A percentile compares a stretch with the other conserved stretches of the same genome.
Evolutionary conservation across 2,888 invertebrate species (phyloP).

Genomic region (Amiota mariae): DNA sequence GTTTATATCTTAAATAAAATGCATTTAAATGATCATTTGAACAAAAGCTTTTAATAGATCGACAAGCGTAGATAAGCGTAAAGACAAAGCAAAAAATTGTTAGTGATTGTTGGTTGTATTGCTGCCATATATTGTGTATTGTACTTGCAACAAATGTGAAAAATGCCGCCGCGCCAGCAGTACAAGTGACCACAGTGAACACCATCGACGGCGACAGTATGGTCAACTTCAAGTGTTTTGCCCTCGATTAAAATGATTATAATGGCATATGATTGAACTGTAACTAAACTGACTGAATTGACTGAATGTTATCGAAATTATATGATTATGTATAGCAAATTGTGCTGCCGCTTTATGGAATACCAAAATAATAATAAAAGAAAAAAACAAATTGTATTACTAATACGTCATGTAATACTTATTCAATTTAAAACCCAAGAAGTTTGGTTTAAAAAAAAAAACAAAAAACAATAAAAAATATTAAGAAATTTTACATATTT

Average conservation of each 20-base stretch:
- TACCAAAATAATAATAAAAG: not conserved
- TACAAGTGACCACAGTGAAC: not conserved
- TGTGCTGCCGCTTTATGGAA: not conserved
- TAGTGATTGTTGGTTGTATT: too few relatives aligned
- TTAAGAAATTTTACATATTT: not conserved
- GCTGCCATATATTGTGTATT: not conserved
- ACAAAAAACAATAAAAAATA: not conserved
- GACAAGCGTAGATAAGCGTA: constrained; percentile 10
- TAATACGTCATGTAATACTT: not conserved
- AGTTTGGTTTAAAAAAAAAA: not conserved
- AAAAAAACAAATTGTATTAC: not conserved
- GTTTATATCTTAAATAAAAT: not conserved
- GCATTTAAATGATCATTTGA: constrained; percentile 21
- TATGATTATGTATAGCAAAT: not conserved
- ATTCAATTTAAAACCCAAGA: too few relatives aligned
- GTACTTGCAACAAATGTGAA: too few relatives aligned
- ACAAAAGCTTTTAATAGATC: constrained; percentile 27
- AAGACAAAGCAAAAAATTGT: not conserved
- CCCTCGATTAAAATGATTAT: constrained; percentile 43
- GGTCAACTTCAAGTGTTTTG: constrained; percentile 39
- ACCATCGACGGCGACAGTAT: not conserved
- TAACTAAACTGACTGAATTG: not conserved
- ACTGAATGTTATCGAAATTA: not conserved
- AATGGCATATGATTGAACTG: too few relatives aligned
- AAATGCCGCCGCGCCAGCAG: not conserved